Conservation (phyloP, 2,888 invertebrate species). For the Odontomyia ornata region DNA sequence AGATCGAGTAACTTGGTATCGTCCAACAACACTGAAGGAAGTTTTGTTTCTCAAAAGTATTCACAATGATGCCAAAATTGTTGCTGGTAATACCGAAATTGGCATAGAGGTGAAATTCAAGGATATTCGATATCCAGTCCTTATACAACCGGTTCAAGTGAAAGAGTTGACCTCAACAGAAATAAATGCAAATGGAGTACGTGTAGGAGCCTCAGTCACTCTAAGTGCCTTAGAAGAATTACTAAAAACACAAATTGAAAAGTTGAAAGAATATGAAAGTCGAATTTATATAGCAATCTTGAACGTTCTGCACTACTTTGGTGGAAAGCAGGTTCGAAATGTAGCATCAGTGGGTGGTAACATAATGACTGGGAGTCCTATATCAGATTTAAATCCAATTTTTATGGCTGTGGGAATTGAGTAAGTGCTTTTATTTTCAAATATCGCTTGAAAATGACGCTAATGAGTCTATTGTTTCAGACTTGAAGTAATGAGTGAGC, state of each 20-base stretch:
- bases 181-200: slow-evolving; percentile 68
- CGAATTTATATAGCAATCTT: slow-evolving; percentile 74
- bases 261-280: slow-evolving; percentile 67
- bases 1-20: slow-evolving; percentile 76
- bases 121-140: slow-evolving; percentile 78
- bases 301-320: slow-evolving; percentile 93
- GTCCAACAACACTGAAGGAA: slow-evolving; percentile 74
- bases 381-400: slow-evolving; percentile 94
- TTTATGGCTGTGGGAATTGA: slow-evolving; percentile 79
- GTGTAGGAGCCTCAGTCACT: slow-evolving; percentile 82
- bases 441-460: too few species aligned
- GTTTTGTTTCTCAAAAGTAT: slow-evolving; percentile 74
- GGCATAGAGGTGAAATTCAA: slow-evolving; percentile 94
- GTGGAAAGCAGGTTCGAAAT: slow-evolving; percentile 93
- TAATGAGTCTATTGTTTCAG: too few species aligned
- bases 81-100: slow-evolving; percentile 92
- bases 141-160: slow-evolving; percentile 78
- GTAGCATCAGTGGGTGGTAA: slow-evolving; percentile 93
- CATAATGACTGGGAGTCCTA: slow-evolving; percentile 94
- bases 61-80: slow-evolving; percentile 76
- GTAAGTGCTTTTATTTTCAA: slow-evolving; percentile 45
- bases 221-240: slow-evolving; percentile 76
- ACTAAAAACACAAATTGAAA: slow-evolving; percentile 68
- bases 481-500: too few species aligned
- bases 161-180: slow-evolving; percentile 72